phyloP scores from a whole-genome alignment of 2,113 vertebrate species.

The Odontophorus gujanensis region DNA sequence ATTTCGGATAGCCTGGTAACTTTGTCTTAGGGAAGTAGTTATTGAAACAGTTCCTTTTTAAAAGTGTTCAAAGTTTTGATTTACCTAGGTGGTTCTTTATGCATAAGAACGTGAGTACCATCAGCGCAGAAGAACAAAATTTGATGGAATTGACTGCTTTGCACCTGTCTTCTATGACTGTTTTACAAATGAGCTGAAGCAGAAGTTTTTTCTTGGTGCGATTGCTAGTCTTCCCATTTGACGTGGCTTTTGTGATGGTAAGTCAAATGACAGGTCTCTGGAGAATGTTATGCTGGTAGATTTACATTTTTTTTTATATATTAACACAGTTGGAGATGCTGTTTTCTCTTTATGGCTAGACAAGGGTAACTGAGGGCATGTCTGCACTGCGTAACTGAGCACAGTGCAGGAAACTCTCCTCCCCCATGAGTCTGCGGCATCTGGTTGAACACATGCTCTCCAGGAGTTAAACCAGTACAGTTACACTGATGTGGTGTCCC shows the following conservation, averaged over 20 bases:
- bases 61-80: not conserved
- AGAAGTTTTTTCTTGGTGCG: not conserved
- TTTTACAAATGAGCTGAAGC: not conserved
- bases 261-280: not conserved
- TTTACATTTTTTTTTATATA: not conserved
- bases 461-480: not conserved
- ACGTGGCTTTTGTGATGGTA: not conserved
- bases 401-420: slow-evolving; percentile 25
- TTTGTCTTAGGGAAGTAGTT: not conserved
- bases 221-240: not conserved
- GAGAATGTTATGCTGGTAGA: not conserved
- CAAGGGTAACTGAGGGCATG: slow-evolving; percentile 6
- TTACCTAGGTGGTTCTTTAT: not conserved
- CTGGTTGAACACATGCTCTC: slow-evolving; percentile 16
- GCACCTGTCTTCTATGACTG: not conserved
- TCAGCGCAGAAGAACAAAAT: not conserved
- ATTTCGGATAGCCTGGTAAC: not conserved
- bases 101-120: not conserved
- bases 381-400: slow-evolving; percentile 38
- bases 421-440: not conserved
- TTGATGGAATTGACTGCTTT: not conserved
- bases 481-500: not conserved
- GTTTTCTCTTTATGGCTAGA: not conserved
- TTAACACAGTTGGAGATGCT: rapidly evolving
- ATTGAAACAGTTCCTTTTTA: not conserved